Conservation (phyloP, 2,888 invertebrate species). For the Lasioglossum marginatum region DNA sequence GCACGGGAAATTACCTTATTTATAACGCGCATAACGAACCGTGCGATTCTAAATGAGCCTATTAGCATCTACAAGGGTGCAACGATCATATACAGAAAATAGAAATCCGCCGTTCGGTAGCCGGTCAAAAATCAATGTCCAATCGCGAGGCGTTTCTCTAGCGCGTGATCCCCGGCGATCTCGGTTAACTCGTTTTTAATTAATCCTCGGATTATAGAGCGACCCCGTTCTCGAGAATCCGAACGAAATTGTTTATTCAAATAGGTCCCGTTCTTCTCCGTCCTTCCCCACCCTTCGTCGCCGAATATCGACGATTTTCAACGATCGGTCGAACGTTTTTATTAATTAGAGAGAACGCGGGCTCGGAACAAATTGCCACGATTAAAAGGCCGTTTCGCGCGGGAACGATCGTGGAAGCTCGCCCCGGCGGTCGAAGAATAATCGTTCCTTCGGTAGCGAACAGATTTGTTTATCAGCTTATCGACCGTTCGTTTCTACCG, state of each 20-base stretch:
- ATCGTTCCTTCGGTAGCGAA: conserved; percentile 68
- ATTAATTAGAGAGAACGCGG: conserved; percentile 55
- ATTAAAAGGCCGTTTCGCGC: conserved; percentile 63
- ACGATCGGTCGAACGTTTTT: conserved; percentile 41
- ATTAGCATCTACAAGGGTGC: conserved; percentile 46
- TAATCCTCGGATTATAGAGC: conserved; percentile 45
- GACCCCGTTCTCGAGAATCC: conserved; percentile 26
- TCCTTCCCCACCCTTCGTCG: too few species aligned
- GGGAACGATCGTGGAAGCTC: conserved; percentile 56
- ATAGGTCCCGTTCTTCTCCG: neutral
- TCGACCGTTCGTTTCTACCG: conserved; percentile 66
- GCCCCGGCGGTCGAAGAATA: conserved; percentile 47
- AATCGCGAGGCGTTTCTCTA: neutral
- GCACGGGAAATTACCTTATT: conserved; percentile 29
- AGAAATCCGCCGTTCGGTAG: conserved; percentile 1
- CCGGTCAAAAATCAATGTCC: conserved; percentile 20
- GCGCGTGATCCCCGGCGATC: conserved; percentile 5
- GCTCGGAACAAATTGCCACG: conserved; percentile 60
- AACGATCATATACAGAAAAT: conserved; percentile 35
- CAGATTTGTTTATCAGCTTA: conserved; percentile 75
- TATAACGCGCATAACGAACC: conserved; percentile 30
- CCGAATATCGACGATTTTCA: conserved; percentile 33
- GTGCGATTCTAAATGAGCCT: conserved; percentile 36
- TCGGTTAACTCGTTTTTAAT: conserved; percentile 63
- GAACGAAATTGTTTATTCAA: conserved; percentile 53